phyloP scores from a whole-genome alignment of 2,888 invertebrate species.

The Polydrusus tereticollis region DNA sequence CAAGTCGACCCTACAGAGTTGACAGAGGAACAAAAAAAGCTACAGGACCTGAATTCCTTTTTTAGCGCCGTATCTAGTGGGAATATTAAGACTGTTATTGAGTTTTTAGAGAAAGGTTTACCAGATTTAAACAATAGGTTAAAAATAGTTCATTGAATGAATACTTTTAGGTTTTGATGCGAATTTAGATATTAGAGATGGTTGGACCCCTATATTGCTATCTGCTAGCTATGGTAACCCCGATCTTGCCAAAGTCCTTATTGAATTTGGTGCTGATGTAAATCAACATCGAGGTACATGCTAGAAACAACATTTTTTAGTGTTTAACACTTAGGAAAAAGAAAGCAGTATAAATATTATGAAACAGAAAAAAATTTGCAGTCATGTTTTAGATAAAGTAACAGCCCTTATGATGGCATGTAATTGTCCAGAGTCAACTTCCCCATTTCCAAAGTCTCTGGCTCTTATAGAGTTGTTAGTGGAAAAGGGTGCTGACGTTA shows the following conservation, averaged over 20 bases:
- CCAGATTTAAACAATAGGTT: not conserved
- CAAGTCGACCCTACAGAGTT: constrained; percentile 33
- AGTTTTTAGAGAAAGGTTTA: constrained; percentile 62
- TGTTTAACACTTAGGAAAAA: no score
- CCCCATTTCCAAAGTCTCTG: constrained; percentile 67
- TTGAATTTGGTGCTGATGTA: constrained; percentile 72
- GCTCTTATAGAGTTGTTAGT: constrained; percentile 66
- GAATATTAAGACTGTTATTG: constrained; percentile 45
- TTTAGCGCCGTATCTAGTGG: constrained; percentile 53
- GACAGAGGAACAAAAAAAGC: constrained; percentile 47
- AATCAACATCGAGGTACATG: constrained; percentile 62
- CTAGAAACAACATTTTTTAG: not conserved
- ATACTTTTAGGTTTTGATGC: constrained; percentile 61
- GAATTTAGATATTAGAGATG: constrained; percentile 68
- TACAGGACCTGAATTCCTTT: constrained; percentile 45
- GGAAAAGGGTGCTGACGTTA: constrained; percentile 69
- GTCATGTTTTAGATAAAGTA: constrained; percentile 72
- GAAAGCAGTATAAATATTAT: no score
- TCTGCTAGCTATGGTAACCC: constrained; percentile 72
- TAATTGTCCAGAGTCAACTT: constrained; percentile 68
- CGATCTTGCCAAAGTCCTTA: constrained; percentile 69
- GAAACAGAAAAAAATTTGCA: no score
- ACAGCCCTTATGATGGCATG: constrained; percentile 76
- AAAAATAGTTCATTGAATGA: no score
- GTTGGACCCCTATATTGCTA: constrained; percentile 75